Evolutionary conservation across 2,113 vertebrate genomes (phyloP).

Genomic region (Morone saxatilis): DNA sequence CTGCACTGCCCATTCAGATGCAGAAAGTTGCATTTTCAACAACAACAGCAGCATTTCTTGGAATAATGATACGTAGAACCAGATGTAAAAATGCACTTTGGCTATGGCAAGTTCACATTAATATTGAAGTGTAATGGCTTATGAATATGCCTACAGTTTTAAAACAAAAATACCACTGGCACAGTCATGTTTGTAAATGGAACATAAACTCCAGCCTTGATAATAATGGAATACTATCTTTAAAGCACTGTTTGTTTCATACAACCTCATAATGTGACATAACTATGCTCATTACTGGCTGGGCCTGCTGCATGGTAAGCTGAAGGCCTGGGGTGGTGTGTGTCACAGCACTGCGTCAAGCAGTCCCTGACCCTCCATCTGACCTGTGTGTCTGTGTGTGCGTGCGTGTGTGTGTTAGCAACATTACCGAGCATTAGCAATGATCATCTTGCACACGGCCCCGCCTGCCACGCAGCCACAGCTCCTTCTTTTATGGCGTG

Average conservation of each 20-base stretch:
- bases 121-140: neutral
- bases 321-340: slow-evolving; percentile 46
- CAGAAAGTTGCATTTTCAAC: slow-evolving; percentile 3
- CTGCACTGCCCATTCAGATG: slow-evolving; percentile 40
- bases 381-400: slow-evolving; percentile 51
- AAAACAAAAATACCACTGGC: slow-evolving; percentile 1
- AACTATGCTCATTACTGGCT: slow-evolving; percentile 28
- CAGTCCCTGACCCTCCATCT: slow-evolving; percentile 32
- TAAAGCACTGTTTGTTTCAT: neutral
- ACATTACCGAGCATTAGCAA: slow-evolving; percentile 56
- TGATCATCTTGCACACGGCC: slow-evolving; percentile 38
- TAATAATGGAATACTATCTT: slow-evolving; percentile 11
- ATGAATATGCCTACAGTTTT: slow-evolving; percentile 6
- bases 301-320: slow-evolving; percentile 16
- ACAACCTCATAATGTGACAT: slow-evolving; percentile 28
- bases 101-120: neutral
- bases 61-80: neutral
- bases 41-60: neutral
- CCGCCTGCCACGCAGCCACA: slow-evolving; percentile 33
- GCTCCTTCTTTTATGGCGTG: slow-evolving; percentile 50
- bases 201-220: neutral
- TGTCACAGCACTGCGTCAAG: slow-evolving; percentile 67
- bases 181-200: neutral
- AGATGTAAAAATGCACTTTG: neutral
- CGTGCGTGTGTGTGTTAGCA: slow-evolving; percentile 50